Base-by-base conservation (phyloP, 2,113 vertebrate species). In the Puntigrus tetrazona region DNA sequence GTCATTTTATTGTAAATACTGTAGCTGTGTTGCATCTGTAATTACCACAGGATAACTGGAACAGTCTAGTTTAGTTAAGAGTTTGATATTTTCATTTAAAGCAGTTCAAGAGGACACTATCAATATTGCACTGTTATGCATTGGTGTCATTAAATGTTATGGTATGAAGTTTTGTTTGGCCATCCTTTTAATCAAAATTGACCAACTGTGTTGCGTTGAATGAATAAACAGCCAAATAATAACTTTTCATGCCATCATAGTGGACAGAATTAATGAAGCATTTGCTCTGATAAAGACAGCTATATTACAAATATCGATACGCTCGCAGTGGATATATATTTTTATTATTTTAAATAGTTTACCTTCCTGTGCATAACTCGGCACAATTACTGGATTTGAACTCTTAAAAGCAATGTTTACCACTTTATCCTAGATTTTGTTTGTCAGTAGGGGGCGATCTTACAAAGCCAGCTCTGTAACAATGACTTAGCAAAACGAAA, bases 361-460 rank as follows among this genome's bases (percentile, higher is more conserved):
- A 25, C 5, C 25, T 29, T 3, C 61, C 3, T 65, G 27, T 65
- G 61, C 6, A 3, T 65, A 18, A 31, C 31, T 31, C 13, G 18
- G 27, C 31, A 67, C 20, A 18, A 34, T 20, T 67, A 31, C 29
- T 31, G 6, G 63, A 34, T 65, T 1, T 65, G 16, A 31, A 31
- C 2, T 31, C 13, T 29, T 8, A 3, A 34, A 67, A 31, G 18
- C 18, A 1, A 34, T 69, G 5, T n/a, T 38, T 69, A 69, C 5
- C 4, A 38, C 3, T 31, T 7, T 11, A 36, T 22, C 16, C 10
- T 67, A 34, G 20, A 9, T 67, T 67, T 69, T 36, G 65, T 69
- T 5, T 69, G 65, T 69, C 65, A n/a, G 31, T 69, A 69, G 65
- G 34, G 18, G 65, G 65, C 34, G 65, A 69, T 69, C 20, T 69